Conservation (phyloP, 2,113 vertebrate species). For the Cephalopterus ornatus region DNA sequence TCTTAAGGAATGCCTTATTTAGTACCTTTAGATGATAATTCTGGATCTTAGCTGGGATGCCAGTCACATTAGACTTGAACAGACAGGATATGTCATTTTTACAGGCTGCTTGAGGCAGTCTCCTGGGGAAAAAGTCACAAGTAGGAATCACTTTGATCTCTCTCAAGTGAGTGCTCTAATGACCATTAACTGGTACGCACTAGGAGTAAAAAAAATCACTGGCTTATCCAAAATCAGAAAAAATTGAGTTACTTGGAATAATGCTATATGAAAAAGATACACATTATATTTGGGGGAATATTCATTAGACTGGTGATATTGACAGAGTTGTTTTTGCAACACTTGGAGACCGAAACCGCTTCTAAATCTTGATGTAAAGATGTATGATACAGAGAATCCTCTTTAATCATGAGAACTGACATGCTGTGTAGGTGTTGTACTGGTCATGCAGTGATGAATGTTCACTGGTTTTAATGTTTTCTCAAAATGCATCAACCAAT, state of each 20-base stretch:
- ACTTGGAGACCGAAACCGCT: neutral
- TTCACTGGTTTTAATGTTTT: neutral
- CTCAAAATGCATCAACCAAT: neutral
- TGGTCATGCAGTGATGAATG: neutral
- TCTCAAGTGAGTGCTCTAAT: neutral
- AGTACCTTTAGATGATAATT: neutral
- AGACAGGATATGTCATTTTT: neutral
- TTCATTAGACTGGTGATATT: neutral
- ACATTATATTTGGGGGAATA: rapidly evolving
- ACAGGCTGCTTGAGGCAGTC: neutral
- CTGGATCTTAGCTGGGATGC: neutral
- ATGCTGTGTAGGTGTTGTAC: neutral
- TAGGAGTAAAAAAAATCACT: neutral
- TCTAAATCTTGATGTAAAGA: neutral
- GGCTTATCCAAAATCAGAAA: neutral
- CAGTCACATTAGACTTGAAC: neutral
- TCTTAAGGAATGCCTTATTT: neutral
- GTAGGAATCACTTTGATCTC: neutral
- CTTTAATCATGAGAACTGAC: neutral
- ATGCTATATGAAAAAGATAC: neutral
- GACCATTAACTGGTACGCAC: neutral
- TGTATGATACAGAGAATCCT: neutral
- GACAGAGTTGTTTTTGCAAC: neutral
- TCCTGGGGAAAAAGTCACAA: neutral
- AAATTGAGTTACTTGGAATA: neutral